A percentile compares a stretch with the other conserved stretches of the same genome.
Evolutionary conservation across 2,113 vertebrate species (phyloP).

Genomic region (Eurypyga helias): DNA sequence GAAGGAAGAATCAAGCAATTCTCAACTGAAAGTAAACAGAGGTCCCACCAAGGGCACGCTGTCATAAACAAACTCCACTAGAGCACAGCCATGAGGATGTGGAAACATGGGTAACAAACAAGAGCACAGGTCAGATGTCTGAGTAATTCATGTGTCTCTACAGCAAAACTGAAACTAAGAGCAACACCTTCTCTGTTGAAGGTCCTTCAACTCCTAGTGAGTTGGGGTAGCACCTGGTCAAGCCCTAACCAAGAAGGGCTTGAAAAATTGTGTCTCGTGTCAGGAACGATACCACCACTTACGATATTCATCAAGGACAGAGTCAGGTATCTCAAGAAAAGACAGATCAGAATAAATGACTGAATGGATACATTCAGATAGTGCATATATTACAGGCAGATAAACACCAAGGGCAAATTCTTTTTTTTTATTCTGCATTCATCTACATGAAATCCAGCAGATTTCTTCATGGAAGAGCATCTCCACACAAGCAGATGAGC

Average conservation of each 20-base stretch:
- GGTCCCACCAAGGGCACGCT: background rate
- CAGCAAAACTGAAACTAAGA: slow-evolving; percentile 47
- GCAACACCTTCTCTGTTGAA: slow-evolving; percentile 51
- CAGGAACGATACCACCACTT: slow-evolving; percentile 20
- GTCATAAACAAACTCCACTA: slow-evolving; percentile 5
- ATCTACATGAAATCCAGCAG: background rate
- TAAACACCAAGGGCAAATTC: slow-evolving; percentile 1
- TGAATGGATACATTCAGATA: slow-evolving; percentile 25
- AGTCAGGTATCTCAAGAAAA: slow-evolving; percentile 44
- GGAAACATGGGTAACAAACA: background rate
- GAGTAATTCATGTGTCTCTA: slow-evolving; percentile 3
- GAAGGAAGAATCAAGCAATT: background rate
- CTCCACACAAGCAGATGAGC: slow-evolving; percentile 28
- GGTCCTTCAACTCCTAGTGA: slow-evolving; percentile 46
- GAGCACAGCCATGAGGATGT: background rate
- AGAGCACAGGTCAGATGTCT: background rate
- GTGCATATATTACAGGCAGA: slow-evolving; percentile 22
- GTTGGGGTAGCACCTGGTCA: slow-evolving; percentile 57
- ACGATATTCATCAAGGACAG: slow-evolving; percentile 23
- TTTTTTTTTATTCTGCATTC: slow-evolving; percentile 39
- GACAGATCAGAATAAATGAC: background rate
- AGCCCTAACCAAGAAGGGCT: slow-evolving; percentile 10
- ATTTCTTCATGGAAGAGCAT: slow-evolving; percentile 24
- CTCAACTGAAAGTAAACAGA: slow-evolving; percentile 17
- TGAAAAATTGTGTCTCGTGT: slow-evolving; percentile 2